Evolutionary conservation across 2,888 invertebrate genomes (phyloP).

Genomic region (Biston stratarius): DNA sequence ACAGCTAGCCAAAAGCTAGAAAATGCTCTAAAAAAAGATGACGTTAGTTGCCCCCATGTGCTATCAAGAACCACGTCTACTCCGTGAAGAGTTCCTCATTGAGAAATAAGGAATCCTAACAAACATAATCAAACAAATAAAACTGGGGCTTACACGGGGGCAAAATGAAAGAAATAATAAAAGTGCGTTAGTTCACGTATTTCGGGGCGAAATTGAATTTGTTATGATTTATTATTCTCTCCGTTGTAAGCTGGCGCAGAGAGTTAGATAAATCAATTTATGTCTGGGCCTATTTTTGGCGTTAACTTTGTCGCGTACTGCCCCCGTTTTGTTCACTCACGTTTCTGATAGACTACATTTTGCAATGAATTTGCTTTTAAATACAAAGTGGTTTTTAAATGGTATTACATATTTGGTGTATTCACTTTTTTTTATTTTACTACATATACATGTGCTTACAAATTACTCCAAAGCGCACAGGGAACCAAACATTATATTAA

Average conservation of each 20-base stretch:
- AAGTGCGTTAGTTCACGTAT: constrained; percentile 17
- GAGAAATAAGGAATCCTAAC: background rate
- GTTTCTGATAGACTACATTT: background rate
- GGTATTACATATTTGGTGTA: too few relatives aligned
- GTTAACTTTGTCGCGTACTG: constrained; percentile 5
- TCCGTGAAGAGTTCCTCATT: background rate
- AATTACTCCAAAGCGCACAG: too few relatives aligned
- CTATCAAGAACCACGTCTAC: background rate
- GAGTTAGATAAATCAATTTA: constrained; percentile 38
- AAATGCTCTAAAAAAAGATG: too few relatives aligned
- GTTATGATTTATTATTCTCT: constrained; percentile 41
- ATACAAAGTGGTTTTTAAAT: background rate
- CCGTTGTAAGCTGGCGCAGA: constrained; percentile 26
- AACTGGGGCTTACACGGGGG: constrained; percentile 3
- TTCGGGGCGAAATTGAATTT: constrained; percentile 35
- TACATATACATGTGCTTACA: too few relatives aligned
- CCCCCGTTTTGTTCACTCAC: background rate
- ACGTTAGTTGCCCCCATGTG: too few relatives aligned
- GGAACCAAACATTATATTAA: too few relatives aligned
- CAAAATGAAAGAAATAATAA: constrained; percentile 18
- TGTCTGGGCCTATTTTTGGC: constrained; percentile 33
- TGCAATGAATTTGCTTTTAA: background rate
- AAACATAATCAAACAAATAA: constrained; percentile 6
- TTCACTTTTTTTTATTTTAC: too few relatives aligned
- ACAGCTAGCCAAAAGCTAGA: too few relatives aligned